Percentiles rank a stretch among this genome's conserved stretches.
Evolutionary conservation across 2,113 vertebrate species (phyloP).

Genomic region (Indicator indicator): DNA sequence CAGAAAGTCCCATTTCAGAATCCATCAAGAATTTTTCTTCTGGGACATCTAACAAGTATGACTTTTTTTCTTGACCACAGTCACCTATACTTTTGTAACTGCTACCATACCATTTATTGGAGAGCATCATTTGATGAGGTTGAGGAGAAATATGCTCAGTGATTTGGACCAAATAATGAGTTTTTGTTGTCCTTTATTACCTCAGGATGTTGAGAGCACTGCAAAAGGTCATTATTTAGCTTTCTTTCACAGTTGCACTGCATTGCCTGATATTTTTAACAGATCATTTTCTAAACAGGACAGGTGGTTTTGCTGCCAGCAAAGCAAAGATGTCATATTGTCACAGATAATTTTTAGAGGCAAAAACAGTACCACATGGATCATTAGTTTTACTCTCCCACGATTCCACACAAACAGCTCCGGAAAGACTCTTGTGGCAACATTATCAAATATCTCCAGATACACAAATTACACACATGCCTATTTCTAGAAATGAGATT

Average conservation of each 20-base stretch:
- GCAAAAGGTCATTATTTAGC: background rate
- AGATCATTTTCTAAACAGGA: background rate
- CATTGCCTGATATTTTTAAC: background rate
- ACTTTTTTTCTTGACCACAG: background rate
- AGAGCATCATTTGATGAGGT: background rate
- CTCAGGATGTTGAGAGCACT: background rate
- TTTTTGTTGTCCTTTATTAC: background rate
- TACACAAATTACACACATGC: constrained; percentile 39
- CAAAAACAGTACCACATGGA: background rate
- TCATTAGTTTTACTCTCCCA: constrained; percentile 50
- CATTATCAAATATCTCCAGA: constrained; percentile 39
- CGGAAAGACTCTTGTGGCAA: constrained; percentile 50
- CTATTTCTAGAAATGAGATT: constrained; percentile 62
- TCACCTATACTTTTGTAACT: background rate
- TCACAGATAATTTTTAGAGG: constrained; percentile 27
- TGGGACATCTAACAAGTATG: background rate
- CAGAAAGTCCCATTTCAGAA: background rate
- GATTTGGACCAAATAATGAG: background rate
- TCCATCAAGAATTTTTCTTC: background rate
- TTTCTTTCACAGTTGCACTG: background rate
- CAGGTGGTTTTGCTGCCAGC: constrained; percentile 6
- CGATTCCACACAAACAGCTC: constrained; percentile 42
- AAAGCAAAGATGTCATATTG: constrained; percentile 6
- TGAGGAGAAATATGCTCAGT: background rate
- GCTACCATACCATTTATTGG: background rate